Evolutionary conservation across 2,888 invertebrate species (phyloP), one percentile per base, ranked within the genome.

Genomic region (Ditula angustiorana): DNA sequence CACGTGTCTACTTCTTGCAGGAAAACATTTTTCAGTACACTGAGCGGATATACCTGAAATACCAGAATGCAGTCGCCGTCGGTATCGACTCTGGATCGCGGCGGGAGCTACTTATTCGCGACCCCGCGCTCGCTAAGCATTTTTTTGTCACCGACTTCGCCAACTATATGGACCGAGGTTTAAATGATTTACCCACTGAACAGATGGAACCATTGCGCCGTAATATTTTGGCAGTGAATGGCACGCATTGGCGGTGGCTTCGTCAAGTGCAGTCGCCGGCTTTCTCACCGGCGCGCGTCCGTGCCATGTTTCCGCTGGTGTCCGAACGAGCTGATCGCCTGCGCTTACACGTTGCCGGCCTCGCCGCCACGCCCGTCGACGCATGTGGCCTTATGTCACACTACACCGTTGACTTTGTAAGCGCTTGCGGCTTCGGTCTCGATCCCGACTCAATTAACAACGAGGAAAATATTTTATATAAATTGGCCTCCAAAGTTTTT

Each of bases 261-360:
- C 41, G 41, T 19, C 41, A 3, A 8, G 19, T 19, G 10, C 41
- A 16, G 41, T 19, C 41, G 10, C 41, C 41, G 19, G 41, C 41
- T 16, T 41, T 41, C 19, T 2, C 41, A 1, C 41, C 41, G 41
- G 2, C 19, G 11, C 19, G 16, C 1, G 19, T 16, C 19, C 19
- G 19, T 41, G 84, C 82, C 16, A 88, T 88, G 88, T 86, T 87
- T 67, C 85, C 84, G 7, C 75, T 88, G 63, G 77, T 87, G 24
- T 76, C 78, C 53, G 82, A 82, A 66, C 79, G 85, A 21, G 82
- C 85, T 4, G 83, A 84, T 69, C 70, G 72, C 26, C 72, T 88
- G 61, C 76, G 80, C 8, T 75, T 79, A 11, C 71, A 75, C 0
- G 57, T 62, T 11, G 76, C 77, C 23, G 80, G 80, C 49, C 67